These are phyloP conservation scores for Trypoxylon attenuatum DNA, from an alignment of 2,888 invertebrate genomes.

Conservation along the genomic window DNA sequence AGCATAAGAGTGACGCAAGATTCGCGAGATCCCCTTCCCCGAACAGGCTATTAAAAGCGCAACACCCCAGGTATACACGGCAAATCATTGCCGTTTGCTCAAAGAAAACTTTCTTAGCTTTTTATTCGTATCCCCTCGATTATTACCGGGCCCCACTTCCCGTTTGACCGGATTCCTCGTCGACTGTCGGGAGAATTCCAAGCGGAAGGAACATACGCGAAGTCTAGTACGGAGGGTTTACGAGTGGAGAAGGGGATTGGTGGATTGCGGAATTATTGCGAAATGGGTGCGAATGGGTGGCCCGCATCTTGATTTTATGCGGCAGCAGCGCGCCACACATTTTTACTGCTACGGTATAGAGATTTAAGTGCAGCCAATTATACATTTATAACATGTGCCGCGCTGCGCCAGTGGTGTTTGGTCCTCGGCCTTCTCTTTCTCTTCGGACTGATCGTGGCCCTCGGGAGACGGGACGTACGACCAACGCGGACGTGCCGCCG, in stretches of 20 bases:
- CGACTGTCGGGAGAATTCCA: too few relatives aligned
- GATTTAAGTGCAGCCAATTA: conserved; percentile 74
- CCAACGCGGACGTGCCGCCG: conserved; percentile 24
- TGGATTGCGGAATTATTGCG: too few relatives aligned
- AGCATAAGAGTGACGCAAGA: neutral
- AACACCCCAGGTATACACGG: too few relatives aligned
- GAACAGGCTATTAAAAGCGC: too few relatives aligned
- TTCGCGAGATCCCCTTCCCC: too few relatives aligned
- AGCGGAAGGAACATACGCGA: too few relatives aligned
- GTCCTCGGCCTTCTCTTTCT: conserved; percentile 4
- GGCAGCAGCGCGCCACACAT: conserved; percentile 66
- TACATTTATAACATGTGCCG: conserved; percentile 65
- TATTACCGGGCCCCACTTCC: neutral
- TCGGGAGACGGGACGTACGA: conserved; percentile 13
- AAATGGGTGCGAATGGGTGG: too few relatives aligned
- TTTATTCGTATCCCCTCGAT: too few relatives aligned
- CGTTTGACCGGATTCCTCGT: neutral
- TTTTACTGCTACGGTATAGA: conserved; percentile 72
- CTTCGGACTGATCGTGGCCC: too few relatives aligned
- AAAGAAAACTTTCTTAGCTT: too few relatives aligned
- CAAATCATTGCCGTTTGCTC: too few relatives aligned
- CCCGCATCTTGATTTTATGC: conserved; percentile 71
- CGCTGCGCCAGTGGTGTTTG: too few relatives aligned
- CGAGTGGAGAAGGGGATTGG: conserved; percentile 39
- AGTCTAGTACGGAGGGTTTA: conserved; percentile 49